Evolutionary conservation across 2,797 vertebrate genomes (phyloP).

Genomic region (Emys orbicularis): DNA sequence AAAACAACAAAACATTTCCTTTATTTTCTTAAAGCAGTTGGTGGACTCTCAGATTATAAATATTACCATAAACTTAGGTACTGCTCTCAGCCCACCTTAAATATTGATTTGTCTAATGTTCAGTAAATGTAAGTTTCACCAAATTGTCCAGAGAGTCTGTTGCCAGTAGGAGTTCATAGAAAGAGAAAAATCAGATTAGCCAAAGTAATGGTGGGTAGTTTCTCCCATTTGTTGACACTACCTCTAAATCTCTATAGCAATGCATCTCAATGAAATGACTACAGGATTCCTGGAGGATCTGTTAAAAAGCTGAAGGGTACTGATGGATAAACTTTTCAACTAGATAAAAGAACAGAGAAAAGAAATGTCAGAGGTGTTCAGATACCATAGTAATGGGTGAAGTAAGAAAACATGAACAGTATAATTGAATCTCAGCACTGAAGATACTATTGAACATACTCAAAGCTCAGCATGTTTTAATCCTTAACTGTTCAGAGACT

Average conservation of each 20-base stretch:
- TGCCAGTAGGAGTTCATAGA: rapidly evolving
- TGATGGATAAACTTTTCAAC: not conserved
- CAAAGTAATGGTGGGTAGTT: not conserved
- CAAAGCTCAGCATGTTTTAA: not conserved
- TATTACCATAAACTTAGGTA: rapidly evolving
- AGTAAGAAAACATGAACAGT: rapidly evolving
- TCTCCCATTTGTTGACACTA: not conserved
- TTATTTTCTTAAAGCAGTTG: not conserved
- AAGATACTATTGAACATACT: not conserved
- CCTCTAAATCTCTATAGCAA: not conserved
- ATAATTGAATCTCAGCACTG: not conserved
- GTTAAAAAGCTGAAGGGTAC: not conserved
- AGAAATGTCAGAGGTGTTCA: not conserved
- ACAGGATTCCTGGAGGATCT: not conserved
- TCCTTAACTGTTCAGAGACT: not conserved
- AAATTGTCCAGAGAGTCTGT: not conserved
- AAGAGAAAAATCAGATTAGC: not conserved
- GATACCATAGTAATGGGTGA: not conserved
- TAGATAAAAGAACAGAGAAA: not conserved
- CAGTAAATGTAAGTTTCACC: not conserved
- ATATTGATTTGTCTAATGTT: not conserved
- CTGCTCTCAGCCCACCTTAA: not conserved
- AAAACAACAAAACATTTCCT: not conserved
- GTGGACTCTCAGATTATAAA: not conserved
- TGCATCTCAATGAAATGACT: not conserved